Base-by-base conservation (phyloP, 2,888 invertebrate species). In the Willowsia nigromaculata region DNA sequence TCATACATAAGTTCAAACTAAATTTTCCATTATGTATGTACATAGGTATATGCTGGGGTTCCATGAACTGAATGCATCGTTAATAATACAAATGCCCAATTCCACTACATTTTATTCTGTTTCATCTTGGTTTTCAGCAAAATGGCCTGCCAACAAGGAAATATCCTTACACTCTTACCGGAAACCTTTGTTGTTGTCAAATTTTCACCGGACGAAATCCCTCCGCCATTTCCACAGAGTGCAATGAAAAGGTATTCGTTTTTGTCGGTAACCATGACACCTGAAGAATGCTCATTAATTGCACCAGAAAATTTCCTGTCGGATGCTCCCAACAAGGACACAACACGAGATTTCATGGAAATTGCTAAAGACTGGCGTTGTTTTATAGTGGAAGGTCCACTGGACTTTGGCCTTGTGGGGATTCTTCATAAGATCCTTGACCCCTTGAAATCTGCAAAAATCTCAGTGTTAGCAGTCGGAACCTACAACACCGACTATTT, bases 401-500 rank as follows among this genome's bases (percentile, higher is more conserved):
- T 92, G 11, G 92, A 92, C 50, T 92, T 92, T 62, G 78, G 83
- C 3, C 37, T 92, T 9, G 91, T 92, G 27, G 92, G 92, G 0
- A 90, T 92, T 27, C 65, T 92, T 9, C 90, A 91, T 25, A 27
- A 53, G 1, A 83, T 92, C 40, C 43, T 90, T n/a, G 85, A 68
- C 74, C 91, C 91, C 0, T 80, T 92, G 53, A 91, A 89, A 47
- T 76, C 86, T 4, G 90, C 78, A 5, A 85, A 74, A 18, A 88
- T 92, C 18, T 91, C 92, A 0, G 90, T 92, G 9, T 88, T 91
- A 40, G 92, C 91, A 0, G 78, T 92, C 4, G 90, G 91, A 18
- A 92, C 92, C 0, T 92, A 87, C 62, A 88, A 92, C 68, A 92
- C 92, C 3, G 92, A 92, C 56, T 92, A 92, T 59, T 90, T 92